These are phyloP conservation scores for Cheirogaleus medius DNA, from an alignment of 2,113 vertebrate genomes.

Conservation along the genomic window DNA sequence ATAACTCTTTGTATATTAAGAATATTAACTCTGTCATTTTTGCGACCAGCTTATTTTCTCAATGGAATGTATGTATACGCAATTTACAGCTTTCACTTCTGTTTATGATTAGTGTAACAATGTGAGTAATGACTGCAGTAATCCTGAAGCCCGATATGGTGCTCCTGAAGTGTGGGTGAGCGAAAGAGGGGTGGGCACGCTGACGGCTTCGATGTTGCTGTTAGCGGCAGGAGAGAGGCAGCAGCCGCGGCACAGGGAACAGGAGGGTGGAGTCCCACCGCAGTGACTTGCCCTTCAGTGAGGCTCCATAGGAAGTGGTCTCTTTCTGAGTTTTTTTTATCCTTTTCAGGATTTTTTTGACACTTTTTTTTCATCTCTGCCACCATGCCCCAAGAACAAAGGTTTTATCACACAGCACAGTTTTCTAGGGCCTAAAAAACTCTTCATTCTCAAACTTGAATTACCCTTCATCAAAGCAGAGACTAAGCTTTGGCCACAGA, in stretches of 20 bases:
- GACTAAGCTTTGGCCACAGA: neutral
- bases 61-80: neutral
- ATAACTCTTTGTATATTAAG: neutral
- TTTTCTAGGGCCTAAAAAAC: neutral
- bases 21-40: neutral
- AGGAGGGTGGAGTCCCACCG: neutral
- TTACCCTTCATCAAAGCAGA: neutral
- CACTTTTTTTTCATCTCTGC: neutral
- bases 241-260: neutral
- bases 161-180: neutral
- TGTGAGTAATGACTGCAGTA: neutral
- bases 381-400: neutral
- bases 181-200: accelerated
- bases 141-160: no score
- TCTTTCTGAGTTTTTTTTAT: neutral
- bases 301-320: neutral
- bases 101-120: neutral
- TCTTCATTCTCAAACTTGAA: neutral
- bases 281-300: accelerated
- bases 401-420: neutral
- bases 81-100: neutral
- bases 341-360: neutral
- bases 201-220: no score
- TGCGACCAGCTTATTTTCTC: neutral
- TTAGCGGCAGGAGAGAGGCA: neutral